phyloP scores from a whole-genome alignment of 2,888 invertebrate species.

The Galeruca laticollis region DNA sequence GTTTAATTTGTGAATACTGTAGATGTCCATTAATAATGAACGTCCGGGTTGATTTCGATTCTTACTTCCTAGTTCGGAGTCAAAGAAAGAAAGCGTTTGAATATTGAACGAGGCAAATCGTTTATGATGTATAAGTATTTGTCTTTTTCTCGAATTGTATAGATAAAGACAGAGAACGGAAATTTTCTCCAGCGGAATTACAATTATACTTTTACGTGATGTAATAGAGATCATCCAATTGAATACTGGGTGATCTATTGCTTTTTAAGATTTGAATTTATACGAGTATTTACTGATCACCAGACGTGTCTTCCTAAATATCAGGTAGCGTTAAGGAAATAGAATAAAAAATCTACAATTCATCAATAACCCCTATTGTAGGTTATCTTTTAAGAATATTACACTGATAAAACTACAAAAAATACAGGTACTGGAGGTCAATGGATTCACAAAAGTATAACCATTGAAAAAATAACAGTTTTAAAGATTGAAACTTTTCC shows the following conservation, averaged over 20 bases:
- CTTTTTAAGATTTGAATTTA: not conserved
- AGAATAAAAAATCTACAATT: no score
- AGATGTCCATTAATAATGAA: constrained; percentile 15
- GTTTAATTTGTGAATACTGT: not conserved
- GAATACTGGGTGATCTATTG: not conserved
- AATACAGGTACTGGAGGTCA: no score
- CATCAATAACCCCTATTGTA: no score
- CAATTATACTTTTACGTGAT: not conserved
- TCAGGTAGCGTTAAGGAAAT: no score
- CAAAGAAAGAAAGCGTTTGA: not conserved
- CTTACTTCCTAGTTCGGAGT: constrained; percentile 10
- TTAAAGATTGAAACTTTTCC: no score
- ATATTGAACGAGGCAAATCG: not conserved
- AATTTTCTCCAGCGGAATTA: not conserved
- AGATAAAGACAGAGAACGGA: not conserved
- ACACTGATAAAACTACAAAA: no score
- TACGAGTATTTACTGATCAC: no score
- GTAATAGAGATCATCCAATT: not conserved
- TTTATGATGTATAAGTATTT: not conserved
- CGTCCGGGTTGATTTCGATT: not conserved
- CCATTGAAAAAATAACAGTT: no score
- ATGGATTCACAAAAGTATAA: no score
- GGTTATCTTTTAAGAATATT: no score
- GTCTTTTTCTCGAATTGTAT: not conserved
- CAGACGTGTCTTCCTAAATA: no score